Evolutionary conservation across 2,797 vertebrate genomes (phyloP), one percentile per base, ranked within the genome.

Genomic region (Phylloscopus collybita): DNA sequence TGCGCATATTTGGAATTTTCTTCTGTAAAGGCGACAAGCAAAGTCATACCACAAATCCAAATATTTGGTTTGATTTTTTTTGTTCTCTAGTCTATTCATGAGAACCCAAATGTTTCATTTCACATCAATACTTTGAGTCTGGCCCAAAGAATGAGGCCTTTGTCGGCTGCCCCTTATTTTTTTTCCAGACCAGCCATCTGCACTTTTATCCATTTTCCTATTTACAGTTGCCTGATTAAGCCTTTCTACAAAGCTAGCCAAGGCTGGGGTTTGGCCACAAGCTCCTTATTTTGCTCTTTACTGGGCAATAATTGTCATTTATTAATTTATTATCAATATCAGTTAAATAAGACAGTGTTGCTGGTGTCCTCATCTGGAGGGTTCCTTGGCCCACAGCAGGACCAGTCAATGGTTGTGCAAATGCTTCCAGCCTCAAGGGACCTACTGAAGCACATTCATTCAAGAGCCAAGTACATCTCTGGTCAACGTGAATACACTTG

Each of bases 361-460:
- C 25, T 40, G 32, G 4, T 79, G 36, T 61, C 21, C 36, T 44
- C 21, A 34, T 18, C 62, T 42, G 50, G 34, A 56, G 18, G 19
- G 8, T 34, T 74, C 49, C 38, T 45, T 1, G 1, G 18, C 30
- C 32, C 56, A 47, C 42, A 79, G 54, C 2, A 6, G 38, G 26
- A 20, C 15, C 6, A 6, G 3, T 1, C 10, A 54, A 36, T 2
- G 7, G 32, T 57, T 1, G 0, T 36, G 16, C 22, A 69, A 87
- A 50, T 26, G 4, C 47, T 93, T 71, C 50, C 45, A 57, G 45
- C 5, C 7, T 38, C 10, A 42, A 38, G 27, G 29, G 30, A 56
- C 26, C 21, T 26, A 4, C 56, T 32, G 34, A 87, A 69, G 29
- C 23, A 45, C 13, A 2, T 23, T 69, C 11, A 15, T 27, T 36